These are phyloP conservation scores for Pomatostomus ruficeps DNA, from an alignment of 2,113 vertebrate species.

Conservation along the genomic window DNA sequence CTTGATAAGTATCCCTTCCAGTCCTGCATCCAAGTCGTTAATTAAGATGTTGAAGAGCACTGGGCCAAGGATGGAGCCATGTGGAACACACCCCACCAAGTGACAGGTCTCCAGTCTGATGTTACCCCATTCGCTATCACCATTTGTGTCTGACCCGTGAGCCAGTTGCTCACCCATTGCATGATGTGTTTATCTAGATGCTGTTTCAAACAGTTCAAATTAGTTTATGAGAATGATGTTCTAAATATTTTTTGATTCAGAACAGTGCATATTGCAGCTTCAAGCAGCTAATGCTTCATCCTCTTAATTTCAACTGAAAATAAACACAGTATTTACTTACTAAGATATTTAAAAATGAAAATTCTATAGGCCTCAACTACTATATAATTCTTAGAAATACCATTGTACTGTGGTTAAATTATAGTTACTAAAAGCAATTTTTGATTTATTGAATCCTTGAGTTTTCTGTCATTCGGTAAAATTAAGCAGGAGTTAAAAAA, in stretches of 20 bases:
- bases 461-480: background rate
- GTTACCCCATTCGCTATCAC: background rate
- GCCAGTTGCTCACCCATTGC: background rate
- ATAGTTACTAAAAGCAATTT: background rate
- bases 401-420: background rate
- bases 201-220: background rate
- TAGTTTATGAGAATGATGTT: background rate
- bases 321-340: background rate
- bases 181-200: background rate
- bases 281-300: background rate
- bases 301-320: background rate
- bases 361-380: background rate
- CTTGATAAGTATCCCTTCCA: background rate
- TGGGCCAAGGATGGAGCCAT: background rate
- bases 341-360: background rate
- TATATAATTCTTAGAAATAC: background rate
- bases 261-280: background rate
- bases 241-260: background rate
- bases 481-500: background rate
- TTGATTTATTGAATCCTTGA: background rate
- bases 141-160: background rate
- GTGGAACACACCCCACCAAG: background rate
- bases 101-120: background rate
- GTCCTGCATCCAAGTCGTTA: background rate
- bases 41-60: background rate